Base-by-base conservation (phyloP, 1,140 invertebrate genomes). In the Alviniconcha marisindica region DNA sequence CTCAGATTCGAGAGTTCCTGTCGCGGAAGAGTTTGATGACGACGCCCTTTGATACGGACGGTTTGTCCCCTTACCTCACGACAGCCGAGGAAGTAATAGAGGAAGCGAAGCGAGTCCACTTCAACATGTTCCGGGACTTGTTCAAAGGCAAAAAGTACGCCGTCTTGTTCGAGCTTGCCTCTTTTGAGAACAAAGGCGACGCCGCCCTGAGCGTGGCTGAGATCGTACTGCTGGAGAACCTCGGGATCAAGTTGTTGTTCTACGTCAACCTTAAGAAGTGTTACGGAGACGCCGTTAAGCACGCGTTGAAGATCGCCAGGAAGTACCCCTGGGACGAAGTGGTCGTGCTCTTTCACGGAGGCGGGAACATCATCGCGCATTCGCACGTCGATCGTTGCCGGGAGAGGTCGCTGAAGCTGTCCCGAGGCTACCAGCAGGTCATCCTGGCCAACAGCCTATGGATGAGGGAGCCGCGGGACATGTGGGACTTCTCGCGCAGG, bases 101-200 rank as follows among this genome's bases (percentile, higher is more conserved):
- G 4, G 87, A 88, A 56, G 74, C 83, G 14, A 81, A 86, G 51
- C 73, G 85, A 44, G 31, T 88, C 12, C 85, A 84, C 31, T 38
- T 83, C 14, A 77, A 82, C 21, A 7, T 88, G 28, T 76, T 86
- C 40, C 48, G 4, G 10, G 74, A 83, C 54, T 1, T 86, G 18
- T 56, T 86, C 7, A 54, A 44, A 0, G 33, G n/a, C 18, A 79
- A 42, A 73, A 77, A 81, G 48, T 36, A 85, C 48, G 88, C 83
- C 18, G 74, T 88, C 40, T 71, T 88, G 0, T 44, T 88, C 33
- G 83, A 87, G 31, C 54, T 87, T n/a, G 77, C 83, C 0, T 31
- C 77, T 10, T 85, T 51, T 18, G 73, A 83, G 15, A 88, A 88
- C 82, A 88, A 86, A 69, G 88, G 88, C 4, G 88, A 87, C 60